phyloP scores from a whole-genome alignment of 2,888 invertebrate genomes.

The Andrena flavipes region DNA sequence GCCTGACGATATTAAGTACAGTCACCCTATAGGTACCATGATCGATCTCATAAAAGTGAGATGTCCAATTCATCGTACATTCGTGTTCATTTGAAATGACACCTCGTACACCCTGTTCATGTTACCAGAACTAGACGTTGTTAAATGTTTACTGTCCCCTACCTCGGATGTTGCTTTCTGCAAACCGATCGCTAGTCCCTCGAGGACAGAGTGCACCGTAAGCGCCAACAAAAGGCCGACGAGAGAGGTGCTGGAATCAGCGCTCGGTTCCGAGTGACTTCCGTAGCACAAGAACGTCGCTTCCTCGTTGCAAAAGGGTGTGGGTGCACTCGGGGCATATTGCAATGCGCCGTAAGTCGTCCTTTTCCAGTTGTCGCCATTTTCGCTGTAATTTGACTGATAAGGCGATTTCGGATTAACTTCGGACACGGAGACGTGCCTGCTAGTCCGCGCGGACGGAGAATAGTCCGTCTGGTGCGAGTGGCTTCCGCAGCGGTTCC shows the following conservation, averaged over 20 bases:
- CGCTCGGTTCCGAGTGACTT: slow-evolving; percentile 89
- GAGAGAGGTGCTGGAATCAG: slow-evolving; percentile 87
- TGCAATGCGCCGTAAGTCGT: slow-evolving; percentile 63
- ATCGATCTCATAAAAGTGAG: too few species aligned
- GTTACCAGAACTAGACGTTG: too few species aligned
- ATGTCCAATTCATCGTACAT: too few species aligned
- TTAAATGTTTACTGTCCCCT: slow-evolving; percentile 40
- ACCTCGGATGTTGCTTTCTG: slow-evolving; percentile 89
- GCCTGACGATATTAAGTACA: too few species aligned
- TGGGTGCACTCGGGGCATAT: slow-evolving; percentile 40
- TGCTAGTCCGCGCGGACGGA: slow-evolving; percentile 28
- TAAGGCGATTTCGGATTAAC: slow-evolving; percentile 52
- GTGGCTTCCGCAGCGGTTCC: slow-evolving; percentile 43
- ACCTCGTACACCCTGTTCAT: too few species aligned
- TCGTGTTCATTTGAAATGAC: too few species aligned
- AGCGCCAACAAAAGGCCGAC: slow-evolving; percentile 90
- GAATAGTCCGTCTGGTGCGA: slow-evolving; percentile 49
- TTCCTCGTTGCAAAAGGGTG: slow-evolving; percentile 82
- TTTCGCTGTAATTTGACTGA: slow-evolving; percentile 38
- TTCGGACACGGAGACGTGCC: slow-evolving; percentile 37
- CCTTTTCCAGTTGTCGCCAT: slow-evolving; percentile 30
- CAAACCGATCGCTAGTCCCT: slow-evolving; percentile 93
- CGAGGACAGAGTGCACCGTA: slow-evolving; percentile 91
- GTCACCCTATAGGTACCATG: too few species aligned
- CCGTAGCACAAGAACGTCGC: slow-evolving; percentile 88